Evolutionary conservation across 2,888 invertebrate species (phyloP).

Genomic region (Euclidia mi): DNA sequence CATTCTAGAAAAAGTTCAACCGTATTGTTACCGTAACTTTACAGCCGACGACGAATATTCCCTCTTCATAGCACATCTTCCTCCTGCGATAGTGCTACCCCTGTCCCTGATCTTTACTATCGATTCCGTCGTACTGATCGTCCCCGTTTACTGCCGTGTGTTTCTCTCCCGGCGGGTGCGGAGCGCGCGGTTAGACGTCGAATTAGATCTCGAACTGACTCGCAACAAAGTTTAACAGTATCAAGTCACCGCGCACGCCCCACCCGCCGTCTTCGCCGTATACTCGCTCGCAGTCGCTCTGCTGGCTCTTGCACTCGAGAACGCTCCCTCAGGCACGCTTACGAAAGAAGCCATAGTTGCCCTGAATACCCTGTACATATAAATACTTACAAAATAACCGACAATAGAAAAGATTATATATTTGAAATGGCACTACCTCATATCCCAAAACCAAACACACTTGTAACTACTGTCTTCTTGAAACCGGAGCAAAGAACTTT

Average conservation of each 20-base stretch:
- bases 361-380: constrained; percentile 72
- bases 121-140: constrained; percentile 56
- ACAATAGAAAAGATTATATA: constrained; percentile 70
- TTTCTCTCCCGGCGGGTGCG: constrained; percentile 66
- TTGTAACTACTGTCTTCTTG: constrained; percentile 36
- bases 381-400: constrained; percentile 74
- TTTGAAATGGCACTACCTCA: constrained; percentile 63
- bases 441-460: constrained; percentile 28
- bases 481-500: constrained; percentile 49
- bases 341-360: constrained; percentile 76
- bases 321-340: constrained; percentile 64
- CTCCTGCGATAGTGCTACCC: constrained; percentile 80
- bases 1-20: constrained; percentile 12
- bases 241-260: constrained; percentile 60
- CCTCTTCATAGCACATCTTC: constrained; percentile 77
- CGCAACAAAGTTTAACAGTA: constrained; percentile 24
- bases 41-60: constrained; percentile 78
- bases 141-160: constrained; percentile 67
- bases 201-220: constrained; percentile 52
- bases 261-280: constrained; percentile 66
- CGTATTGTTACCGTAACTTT: constrained; percentile 66
- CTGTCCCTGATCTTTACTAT: constrained; percentile 58
- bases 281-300: constrained; percentile 77
- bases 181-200: constrained; percentile 68
- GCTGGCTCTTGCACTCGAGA: constrained; percentile 69